Conservation (phyloP, 2,888 invertebrate species). For the Drosophila kuntzei region DNA sequence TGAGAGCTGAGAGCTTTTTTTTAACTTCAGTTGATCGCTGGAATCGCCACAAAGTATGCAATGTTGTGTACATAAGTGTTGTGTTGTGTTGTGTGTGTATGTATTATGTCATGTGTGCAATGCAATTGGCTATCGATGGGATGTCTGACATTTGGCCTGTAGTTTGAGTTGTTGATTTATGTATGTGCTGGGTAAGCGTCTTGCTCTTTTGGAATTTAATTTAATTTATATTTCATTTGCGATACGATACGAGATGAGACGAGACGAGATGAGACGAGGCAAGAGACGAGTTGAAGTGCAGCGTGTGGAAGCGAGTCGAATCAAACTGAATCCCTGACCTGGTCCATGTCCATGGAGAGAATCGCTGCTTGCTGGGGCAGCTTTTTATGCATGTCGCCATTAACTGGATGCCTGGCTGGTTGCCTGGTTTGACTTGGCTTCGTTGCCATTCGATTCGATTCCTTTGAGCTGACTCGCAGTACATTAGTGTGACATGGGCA, state of each 20-base stretch:
- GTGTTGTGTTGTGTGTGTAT: slow-evolving; percentile 9
- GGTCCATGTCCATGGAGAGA: slow-evolving; percentile 27
- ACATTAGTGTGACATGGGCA: slow-evolving; percentile 56
- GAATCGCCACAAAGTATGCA: slow-evolving; percentile 28
- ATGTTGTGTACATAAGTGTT: slow-evolving; percentile 4
- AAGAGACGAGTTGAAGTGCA: slow-evolving; percentile 1
- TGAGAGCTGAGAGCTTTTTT: too few species aligned
- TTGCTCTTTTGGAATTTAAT: slow-evolving; percentile 74
- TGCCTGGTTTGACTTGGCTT: slow-evolving; percentile 1
- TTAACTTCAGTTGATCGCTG: slow-evolving; percentile 32
- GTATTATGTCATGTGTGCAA: slow-evolving; percentile 6
- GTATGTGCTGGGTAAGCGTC: slow-evolving; percentile 56
- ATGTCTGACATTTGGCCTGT: slow-evolving; percentile 60
- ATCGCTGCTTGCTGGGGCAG: slow-evolving; percentile 20
- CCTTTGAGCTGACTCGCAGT: slow-evolving; percentile 53
- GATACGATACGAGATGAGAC: slow-evolving; percentile 23
- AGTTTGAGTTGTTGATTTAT: slow-evolving; percentile 72
- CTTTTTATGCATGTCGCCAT: slow-evolving; percentile 74
- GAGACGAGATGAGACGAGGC: not conserved
- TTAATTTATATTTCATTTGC: slow-evolving; percentile 77
- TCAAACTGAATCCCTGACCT: slow-evolving; percentile 29
- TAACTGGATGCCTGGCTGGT: slow-evolving; percentile 48
- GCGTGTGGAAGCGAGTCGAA: slow-evolving; percentile 1
- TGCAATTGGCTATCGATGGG: slow-evolving; percentile 45
- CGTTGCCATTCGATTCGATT: slow-evolving; percentile 40